A percentile compares a stretch with the other conserved stretches of the same genome.
Evolutionary conservation across 2,888 invertebrate species (phyloP).

Genomic region (Drosophila siamana): DNA sequence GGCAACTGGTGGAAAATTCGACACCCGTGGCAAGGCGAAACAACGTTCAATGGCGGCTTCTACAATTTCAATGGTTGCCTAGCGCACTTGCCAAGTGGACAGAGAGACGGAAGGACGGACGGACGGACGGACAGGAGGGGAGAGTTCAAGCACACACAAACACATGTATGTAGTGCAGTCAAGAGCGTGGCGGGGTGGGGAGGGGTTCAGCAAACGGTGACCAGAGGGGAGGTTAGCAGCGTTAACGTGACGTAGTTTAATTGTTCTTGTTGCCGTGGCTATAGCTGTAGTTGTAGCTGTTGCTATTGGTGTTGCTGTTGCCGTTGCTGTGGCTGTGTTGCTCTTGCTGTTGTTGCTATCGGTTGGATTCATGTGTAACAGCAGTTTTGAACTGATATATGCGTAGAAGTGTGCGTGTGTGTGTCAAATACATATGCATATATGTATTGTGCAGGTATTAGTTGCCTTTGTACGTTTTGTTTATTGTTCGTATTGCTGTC

Average conservation of each 20-base stretch:
- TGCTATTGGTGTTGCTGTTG: slow-evolving; percentile 4
- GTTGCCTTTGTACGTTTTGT: slow-evolving; percentile 6
- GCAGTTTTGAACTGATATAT: slow-evolving; percentile 6
- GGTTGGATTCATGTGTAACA: background rate
- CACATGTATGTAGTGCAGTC: background rate
- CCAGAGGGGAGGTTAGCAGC: background rate
- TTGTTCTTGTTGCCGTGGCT: slow-evolving; percentile 20
- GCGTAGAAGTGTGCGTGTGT: background rate
- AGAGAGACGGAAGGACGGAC: too few relatives aligned
- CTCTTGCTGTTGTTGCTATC: slow-evolving; percentile 9
- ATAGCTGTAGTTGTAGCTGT: slow-evolving; percentile 13
- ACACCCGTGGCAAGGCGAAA: slow-evolving; percentile 42
- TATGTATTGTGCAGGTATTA: background rate
- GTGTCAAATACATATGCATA: background rate
- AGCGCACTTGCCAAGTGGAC: slow-evolving; percentile 6
- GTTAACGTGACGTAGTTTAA: slow-evolving; percentile 39
- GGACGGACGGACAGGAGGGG: background rate
- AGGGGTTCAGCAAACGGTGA: too few relatives aligned
- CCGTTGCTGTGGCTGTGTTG: slow-evolving; percentile 10
- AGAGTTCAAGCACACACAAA: background rate
- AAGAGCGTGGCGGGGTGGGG: background rate
- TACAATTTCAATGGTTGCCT: slow-evolving; percentile 47
- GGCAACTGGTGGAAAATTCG: slow-evolving; percentile 44
- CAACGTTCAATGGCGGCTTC: slow-evolving; percentile 33
- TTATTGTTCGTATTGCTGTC: slow-evolving; percentile 1